These are phyloP conservation scores for Centrocercus urophasianus DNA, from an alignment of 2,113 vertebrate species.

Conservation along the genomic window DNA sequence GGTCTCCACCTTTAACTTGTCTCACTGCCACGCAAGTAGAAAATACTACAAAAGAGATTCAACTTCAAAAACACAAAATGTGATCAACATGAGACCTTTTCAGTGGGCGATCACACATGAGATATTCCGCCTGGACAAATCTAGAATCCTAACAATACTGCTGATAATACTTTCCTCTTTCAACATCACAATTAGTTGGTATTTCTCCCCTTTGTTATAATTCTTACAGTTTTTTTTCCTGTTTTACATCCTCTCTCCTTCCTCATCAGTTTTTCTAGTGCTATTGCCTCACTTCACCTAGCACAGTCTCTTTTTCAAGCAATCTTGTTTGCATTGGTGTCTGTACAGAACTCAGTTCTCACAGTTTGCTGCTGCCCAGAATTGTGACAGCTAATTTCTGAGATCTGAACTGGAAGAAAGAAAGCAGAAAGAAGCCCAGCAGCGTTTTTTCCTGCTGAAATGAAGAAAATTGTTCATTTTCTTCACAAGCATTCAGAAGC, in stretches of 20 bases:
- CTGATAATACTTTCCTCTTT: background rate
- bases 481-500: background rate
- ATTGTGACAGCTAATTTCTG: background rate
- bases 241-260: background rate
- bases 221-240: background rate
- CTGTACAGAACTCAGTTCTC: background rate
- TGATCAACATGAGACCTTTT: background rate
- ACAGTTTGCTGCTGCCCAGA: background rate
- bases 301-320: background rate
- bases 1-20: background rate
- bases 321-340: background rate
- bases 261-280: background rate
- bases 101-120: background rate
- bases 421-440: background rate
- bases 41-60: background rate
- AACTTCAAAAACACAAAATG: background rate
- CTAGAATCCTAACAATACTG: background rate
- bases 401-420: background rate
- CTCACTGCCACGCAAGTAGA: background rate
- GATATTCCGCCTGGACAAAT: background rate
- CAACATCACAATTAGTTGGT: background rate
- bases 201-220: background rate
- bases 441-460: background rate
- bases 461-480: background rate
- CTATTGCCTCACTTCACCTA: background rate